Percentiles rank a stretch among this genome's conserved stretches.
phyloP scores from a whole-genome alignment of 2,888 invertebrate genomes.

The Eutolmus rufibarbis region DNA sequence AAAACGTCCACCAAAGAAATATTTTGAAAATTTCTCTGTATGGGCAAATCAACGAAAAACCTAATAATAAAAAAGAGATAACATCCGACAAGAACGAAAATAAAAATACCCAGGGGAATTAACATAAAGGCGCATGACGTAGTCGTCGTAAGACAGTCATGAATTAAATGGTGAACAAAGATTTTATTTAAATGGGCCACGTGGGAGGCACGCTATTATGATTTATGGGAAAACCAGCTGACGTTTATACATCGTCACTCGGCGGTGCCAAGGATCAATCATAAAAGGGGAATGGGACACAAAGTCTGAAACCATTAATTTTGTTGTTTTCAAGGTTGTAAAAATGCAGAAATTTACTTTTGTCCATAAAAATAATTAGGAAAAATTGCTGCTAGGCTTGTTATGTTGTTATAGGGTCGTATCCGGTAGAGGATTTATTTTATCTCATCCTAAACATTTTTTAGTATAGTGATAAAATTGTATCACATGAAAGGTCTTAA shows the following conservation, averaged over 20 bases:
- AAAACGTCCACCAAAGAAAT: neutral
- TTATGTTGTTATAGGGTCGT: neutral
- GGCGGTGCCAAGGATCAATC: neutral
- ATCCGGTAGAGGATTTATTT: neutral
- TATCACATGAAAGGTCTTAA: too few relatives aligned
- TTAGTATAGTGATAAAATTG: too few relatives aligned
- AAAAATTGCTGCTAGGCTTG: neutral
- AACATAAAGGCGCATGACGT: neutral
- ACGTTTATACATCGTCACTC: neutral
- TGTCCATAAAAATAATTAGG: neutral
- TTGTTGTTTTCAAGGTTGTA: neutral
- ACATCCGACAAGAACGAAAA: neutral
- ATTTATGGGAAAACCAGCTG: neutral
- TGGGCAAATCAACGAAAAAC: neutral
- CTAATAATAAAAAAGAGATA: neutral
- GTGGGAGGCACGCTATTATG: neutral
- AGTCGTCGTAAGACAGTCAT: neutral
- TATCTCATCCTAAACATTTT: too few relatives aligned
- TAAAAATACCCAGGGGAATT: neutral
- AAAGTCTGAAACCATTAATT: neutral
- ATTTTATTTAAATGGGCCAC: neutral
- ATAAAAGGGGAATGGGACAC: neutral
- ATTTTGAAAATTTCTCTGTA: neutral
- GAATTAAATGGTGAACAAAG: neutral
- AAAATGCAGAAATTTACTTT: neutral